Base-by-base conservation (phyloP, 2,888 invertebrate genomes). In the Calliopum simillimum region DNA sequence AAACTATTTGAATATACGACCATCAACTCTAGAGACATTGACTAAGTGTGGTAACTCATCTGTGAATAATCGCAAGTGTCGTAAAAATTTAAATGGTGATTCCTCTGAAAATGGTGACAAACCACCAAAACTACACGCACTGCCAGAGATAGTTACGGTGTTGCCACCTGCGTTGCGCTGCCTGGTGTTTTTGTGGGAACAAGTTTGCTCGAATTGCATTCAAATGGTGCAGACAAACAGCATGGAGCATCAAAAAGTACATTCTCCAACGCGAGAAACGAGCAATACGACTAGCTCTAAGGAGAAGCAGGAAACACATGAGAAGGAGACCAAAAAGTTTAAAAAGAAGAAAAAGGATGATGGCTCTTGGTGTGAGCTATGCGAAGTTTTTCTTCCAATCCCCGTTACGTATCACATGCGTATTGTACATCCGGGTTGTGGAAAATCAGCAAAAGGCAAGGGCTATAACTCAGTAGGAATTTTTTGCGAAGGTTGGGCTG, bases 371-470 rank as follows among this genome's bases (percentile, higher is more conserved):
- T 98, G 98, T 86, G 98, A 98, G 84, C 88, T 98, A 47, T 98
- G 98, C 83, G 95, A 94, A 4, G 91, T 91, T 44, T 88, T 88
- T 79, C 91, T 92, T 77, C 89, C 92, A 1, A 86, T 86, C 76
- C 97, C 97, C 0, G 91, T 98, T 0, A 95, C 95, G 0, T 94
- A 94, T 78, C 98, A 98, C 86, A 96, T 98, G 96, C 90, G 94
- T 44, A 91, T 92, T 82, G 88, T 90, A 51, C 98, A 98, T 87
- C 93, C 94, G 1, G 98, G 98, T 1, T 98, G 98, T 85, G 96
- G 96, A 1, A 91, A 91, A 74, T 91, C 93, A 72, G 93, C 96
- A 5, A 91, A 91, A 25, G 94, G 95, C 63, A 93, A 94, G 83
- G 98, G 98, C 0, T 98, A 97, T 88, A 97, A 97, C 86, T 95